phyloP scores from a whole-genome alignment of 2,888 invertebrate genomes.

The Buathra laborator region DNA sequence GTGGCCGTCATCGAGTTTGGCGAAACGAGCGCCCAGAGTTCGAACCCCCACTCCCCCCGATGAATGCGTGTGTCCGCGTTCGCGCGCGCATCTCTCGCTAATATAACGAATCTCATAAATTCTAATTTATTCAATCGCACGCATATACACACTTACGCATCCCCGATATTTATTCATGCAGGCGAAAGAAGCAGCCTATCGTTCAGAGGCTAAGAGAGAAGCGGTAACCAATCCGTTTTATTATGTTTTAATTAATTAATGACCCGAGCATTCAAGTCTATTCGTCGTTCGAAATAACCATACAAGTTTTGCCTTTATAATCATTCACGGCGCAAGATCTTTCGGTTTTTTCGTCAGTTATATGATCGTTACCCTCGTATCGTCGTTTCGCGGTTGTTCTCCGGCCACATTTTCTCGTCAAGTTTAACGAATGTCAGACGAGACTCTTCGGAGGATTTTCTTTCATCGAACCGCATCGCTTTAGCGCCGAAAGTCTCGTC shows the following conservation, averaged over 20 bases:
- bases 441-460: neutral
- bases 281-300: conserved; percentile 16
- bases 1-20: conserved; percentile 49
- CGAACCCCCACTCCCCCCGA: neutral
- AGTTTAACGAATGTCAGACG: neutral
- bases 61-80: neutral
- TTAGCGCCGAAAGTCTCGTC: conserved; percentile 1
- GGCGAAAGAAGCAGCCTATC: conserved; percentile 35
- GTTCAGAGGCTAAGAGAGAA: conserved; percentile 40
- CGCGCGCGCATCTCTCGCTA: conserved; percentile 13
- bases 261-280: conserved; percentile 37
- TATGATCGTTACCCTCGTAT: neutral
- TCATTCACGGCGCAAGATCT: neutral
- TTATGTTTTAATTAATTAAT: conserved; percentile 65
- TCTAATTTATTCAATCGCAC: conserved; percentile 62
- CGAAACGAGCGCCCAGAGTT: conserved; percentile 8
- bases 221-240: conserved; percentile 50
- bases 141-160: conserved; percentile 25
- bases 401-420: neutral
- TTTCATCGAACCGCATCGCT: conserved; percentile 11
- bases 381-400: neutral
- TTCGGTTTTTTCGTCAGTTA: neutral
- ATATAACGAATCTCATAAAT: conserved; percentile 58
- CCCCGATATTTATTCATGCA: conserved; percentile 63
- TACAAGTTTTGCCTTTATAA: neutral